A percentile compares a stretch with the other conserved stretches of the same genome.
Conservation (phyloP, 2,888 invertebrate genomes). For the Empis stercorea region DNA sequence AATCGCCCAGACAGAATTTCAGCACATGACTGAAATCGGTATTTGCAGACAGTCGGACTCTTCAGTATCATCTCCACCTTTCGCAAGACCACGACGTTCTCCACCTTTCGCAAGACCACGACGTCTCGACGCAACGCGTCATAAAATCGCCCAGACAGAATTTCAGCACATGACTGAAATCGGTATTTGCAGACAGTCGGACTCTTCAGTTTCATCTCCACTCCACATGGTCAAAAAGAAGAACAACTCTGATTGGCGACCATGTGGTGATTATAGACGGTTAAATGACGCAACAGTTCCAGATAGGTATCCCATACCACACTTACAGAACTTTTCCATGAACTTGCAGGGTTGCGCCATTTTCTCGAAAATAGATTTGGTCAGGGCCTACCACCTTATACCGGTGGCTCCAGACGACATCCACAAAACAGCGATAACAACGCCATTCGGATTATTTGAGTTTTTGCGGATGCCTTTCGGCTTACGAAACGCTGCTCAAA, state of each 20-base stretch:
- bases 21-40: not conserved
- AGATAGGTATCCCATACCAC: not conserved
- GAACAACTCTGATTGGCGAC: not conserved
- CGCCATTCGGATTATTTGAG: conserved; percentile 25
- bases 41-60: not conserved
- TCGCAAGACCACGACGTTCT: conserved; percentile 15
- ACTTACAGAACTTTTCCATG: not conserved
- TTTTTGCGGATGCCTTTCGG: conserved; percentile 22
- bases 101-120: not conserved
- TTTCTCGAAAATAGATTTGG: conserved; percentile 16
- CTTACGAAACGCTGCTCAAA: conserved; percentile 22
- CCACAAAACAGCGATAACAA: conserved; percentile 23
- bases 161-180: not conserved
- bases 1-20: not conserved
- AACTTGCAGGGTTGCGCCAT: conserved; percentile 2
- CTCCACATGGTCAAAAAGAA: not conserved
- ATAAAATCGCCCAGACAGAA: not conserved
- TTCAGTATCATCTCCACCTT: not conserved
- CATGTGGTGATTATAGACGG: not conserved
- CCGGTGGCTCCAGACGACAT: conserved; percentile 21
- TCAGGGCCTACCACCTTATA: conserved; percentile 24
- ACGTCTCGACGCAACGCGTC: not conserved
- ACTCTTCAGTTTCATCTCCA: not conserved
- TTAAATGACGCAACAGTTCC: conserved; percentile 5
- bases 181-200: not conserved